Evolutionary conservation across 2,113 vertebrate genomes (phyloP).

Genomic region (Danio rerio): GRCz12tu NC_133195.1:34281501-34282000

Average conservation of each 20-base stretch:
- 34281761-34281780: neutral
- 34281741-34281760: neutral
- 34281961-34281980: slow-evolving; percentile 4
- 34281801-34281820: neutral
- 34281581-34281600: neutral
- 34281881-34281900: neutral
- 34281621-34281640: neutral
- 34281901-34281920: slow-evolving; percentile 45
- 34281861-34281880: slow-evolving; percentile 12
- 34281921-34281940: slow-evolving; percentile 65
- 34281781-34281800: neutral
- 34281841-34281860: neutral
- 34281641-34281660: too few relatives aligned
- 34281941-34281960: slow-evolving; percentile 39
- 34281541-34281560: slow-evolving; percentile 8
- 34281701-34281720: too few relatives aligned
- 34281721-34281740: neutral
- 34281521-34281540: slow-evolving; percentile 14
- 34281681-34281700: too few relatives aligned
- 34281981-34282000: slow-evolving; percentile 53
- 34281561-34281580: slow-evolving; percentile 1
- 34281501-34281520: neutral
- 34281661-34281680: too few relatives aligned
- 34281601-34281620: too few relatives aligned
- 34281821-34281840: neutral